phyloP scores from a whole-genome alignment of 2,113 vertebrate species.

The Etia nguti region DNA sequence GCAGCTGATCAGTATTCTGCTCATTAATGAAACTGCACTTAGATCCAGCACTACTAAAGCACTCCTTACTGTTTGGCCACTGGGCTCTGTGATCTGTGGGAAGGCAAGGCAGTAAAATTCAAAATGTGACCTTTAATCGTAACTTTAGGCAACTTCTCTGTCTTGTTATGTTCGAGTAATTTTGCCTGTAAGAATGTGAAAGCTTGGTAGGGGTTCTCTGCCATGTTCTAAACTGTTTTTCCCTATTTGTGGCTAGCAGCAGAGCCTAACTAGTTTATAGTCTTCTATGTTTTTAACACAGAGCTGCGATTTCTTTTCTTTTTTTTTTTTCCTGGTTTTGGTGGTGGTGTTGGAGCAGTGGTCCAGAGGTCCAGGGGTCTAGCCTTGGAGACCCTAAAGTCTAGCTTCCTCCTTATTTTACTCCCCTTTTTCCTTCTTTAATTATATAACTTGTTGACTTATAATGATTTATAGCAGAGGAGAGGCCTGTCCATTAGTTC shows the following conservation, averaged over 20 bases:
- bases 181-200: neutral
- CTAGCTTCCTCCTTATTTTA: neutral
- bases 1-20: neutral
- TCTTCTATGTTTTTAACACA: neutral
- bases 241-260: accelerated
- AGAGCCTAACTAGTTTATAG: neutral
- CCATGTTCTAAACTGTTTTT: neutral
- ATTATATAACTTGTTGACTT: neutral
- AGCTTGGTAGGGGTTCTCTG: neutral
- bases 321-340: neutral
- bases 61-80: neutral
- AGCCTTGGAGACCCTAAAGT: neutral
- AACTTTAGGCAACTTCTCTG: accelerated
- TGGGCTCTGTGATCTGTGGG: neutral
- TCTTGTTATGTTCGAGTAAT: neutral
- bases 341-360: neutral
- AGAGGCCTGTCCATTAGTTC: neutral
- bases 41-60: neutral
- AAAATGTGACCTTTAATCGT: accelerated
- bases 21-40: neutral
- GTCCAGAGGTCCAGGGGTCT: neutral
- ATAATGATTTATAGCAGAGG: neutral
- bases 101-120: neutral
- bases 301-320: neutral
- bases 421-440: neutral